These are phyloP conservation scores for Stictocephala bisonia DNA, from an alignment of 2,888 invertebrate species.

Conservation along the genomic window DNA sequence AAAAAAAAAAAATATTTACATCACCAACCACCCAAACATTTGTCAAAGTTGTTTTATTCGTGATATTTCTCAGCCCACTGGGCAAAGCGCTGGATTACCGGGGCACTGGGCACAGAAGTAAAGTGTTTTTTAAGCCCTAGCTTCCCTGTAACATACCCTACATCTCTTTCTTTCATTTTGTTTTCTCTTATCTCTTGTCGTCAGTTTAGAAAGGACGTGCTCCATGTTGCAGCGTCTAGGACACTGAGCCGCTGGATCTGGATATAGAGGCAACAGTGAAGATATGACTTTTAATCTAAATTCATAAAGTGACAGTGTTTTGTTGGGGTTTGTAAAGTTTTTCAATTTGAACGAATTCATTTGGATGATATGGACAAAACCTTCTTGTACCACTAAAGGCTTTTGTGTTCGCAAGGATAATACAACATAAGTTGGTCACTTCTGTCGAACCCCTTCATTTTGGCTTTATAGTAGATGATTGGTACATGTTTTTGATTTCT, in stretches of 20 bases:
- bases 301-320: background rate
- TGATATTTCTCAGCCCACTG: background rate
- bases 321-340: background rate
- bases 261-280: background rate
- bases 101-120: background rate
- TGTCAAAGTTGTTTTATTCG: background rate
- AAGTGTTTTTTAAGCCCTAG: background rate
- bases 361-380: background rate
- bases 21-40: background rate
- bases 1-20: too few relatives aligned
- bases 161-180: background rate
- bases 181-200: background rate
- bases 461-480: background rate
- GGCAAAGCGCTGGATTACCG: background rate
- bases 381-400: background rate
- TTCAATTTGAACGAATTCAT: background rate
- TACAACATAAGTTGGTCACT: background rate
- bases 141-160: background rate
- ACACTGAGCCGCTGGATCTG: background rate
- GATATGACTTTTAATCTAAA: slow-evolving; percentile 1
- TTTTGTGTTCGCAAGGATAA: background rate
- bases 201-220: background rate
- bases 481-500: background rate
- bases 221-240: background rate
- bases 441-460: slow-evolving; percentile 2